Evolutionary conservation across 2,113 vertebrate species (phyloP).

Genomic region (Hirundichthys speculiger): DNA sequence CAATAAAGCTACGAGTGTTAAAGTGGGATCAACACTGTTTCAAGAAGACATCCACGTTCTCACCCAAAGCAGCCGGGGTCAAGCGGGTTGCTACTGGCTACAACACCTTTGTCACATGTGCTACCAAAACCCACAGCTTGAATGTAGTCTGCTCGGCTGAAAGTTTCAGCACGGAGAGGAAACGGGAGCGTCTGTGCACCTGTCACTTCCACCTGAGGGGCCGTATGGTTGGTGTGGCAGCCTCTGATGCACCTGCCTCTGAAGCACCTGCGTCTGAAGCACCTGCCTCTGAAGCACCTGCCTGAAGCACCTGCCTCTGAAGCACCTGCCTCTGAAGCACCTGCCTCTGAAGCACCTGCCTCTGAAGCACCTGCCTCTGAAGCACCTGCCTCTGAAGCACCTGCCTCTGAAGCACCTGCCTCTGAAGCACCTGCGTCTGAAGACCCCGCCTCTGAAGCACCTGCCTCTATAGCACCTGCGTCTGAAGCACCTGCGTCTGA

Average conservation of each 20-base stretch:
- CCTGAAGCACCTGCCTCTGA: slow-evolving; percentile 42
- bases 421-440: no score
- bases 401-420: slow-evolving; percentile 63
- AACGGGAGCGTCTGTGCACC: slow-evolving; percentile 42
- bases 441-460: slow-evolving; percentile 58
- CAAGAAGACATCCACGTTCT: slow-evolving; percentile 43
- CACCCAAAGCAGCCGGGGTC: slow-evolving; percentile 61
- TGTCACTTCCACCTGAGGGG: slow-evolving; percentile 59
- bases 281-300: slow-evolving; percentile 63
- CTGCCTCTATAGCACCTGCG: slow-evolving; percentile 53
- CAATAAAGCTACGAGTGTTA: slow-evolving; percentile 68
- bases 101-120: slow-evolving; percentile 63
- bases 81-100: slow-evolving; percentile 55
- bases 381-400: slow-evolving; percentile 62
- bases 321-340: slow-evolving; percentile 62
- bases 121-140: slow-evolving; percentile 53
- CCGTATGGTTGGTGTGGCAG: slow-evolving; percentile 66
- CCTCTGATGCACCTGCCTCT: slow-evolving; percentile 59
- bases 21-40: slow-evolving; percentile 62
- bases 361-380: slow-evolving; percentile 36
- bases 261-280: slow-evolving; percentile 58
- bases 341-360: slow-evolving; percentile 63
- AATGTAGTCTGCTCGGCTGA: slow-evolving; percentile 41
- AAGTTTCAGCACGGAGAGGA: slow-evolving; percentile 25
- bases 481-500: slow-evolving; percentile 59